phyloP scores from a whole-genome alignment of 2,888 invertebrate species.

The Eupithecia pulchellata region DNA sequence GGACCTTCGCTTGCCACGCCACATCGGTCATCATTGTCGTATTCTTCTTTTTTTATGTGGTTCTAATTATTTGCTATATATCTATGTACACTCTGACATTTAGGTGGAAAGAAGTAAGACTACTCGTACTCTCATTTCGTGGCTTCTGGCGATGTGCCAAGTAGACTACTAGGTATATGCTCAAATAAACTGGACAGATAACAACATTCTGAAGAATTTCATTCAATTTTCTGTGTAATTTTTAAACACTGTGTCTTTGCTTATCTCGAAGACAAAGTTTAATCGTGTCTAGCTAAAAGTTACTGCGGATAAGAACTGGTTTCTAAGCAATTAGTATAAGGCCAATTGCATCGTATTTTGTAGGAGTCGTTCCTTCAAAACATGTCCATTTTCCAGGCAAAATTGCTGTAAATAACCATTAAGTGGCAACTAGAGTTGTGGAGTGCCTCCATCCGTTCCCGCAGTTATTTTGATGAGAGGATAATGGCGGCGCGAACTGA shows the following conservation, averaged over 20 bases:
- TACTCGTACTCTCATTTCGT: slow-evolving; percentile 7
- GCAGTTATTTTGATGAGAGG: slow-evolving; percentile 53
- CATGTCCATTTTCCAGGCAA: slow-evolving; percentile 49
- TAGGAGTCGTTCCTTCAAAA: neutral
- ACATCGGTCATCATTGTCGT: too few relatives aligned
- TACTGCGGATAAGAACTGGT: neutral
- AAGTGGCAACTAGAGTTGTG: slow-evolving; percentile 53
- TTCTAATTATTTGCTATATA: too few relatives aligned
- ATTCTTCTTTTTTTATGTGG: too few relatives aligned
- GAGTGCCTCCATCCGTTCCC: slow-evolving; percentile 51
- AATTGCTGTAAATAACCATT: slow-evolving; percentile 65
- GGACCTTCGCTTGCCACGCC: too few relatives aligned
- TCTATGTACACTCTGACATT: neutral
- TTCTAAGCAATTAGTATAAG: slow-evolving; percentile 2
- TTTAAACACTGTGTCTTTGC: neutral
- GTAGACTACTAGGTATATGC: slow-evolving; percentile 17
- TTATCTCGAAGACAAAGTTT: neutral
- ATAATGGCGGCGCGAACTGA: slow-evolving; percentile 57
- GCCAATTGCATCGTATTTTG: neutral
- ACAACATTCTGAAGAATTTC: neutral
- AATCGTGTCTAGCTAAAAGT: neutral
- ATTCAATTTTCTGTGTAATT: neutral
- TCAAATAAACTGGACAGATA: slow-evolving; percentile 1
- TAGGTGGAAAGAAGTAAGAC: slow-evolving; percentile 3
- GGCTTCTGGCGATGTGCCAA: slow-evolving; percentile 12